Evolutionary conservation across 2,888 invertebrate genomes (phyloP), one percentile per base, ranked within the genome.

Genomic region (Odontocerum albicorne): DNA sequence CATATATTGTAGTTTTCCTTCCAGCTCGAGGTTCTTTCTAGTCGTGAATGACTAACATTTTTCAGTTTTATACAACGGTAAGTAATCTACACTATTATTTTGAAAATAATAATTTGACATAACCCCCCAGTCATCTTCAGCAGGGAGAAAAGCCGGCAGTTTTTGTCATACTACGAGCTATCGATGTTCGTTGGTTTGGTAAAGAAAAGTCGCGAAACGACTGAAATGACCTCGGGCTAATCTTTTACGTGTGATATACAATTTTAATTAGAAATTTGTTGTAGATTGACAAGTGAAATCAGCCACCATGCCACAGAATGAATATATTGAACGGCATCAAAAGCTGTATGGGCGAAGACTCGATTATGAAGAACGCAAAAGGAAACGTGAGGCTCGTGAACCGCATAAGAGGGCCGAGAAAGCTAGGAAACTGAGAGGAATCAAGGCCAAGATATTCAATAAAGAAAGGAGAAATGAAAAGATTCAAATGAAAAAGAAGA

Each of bases 401-500:
- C 95, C 94, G 1, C 96, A 98, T 71, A 91, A 92, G 67, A 81
- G 90, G 39, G 88, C 99, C 0, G 87, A 92, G 65, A 91, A 92
- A 67, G 97, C 99, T 0, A 88, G 88, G 64, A 94, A 89, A 68
- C 78, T 99, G 38, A 84, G 97, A 55, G 98, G 98, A 61, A 85
- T 98, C 65, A 98, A 96, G 71, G 99, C 99, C 0, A 99, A 99
- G 75, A 80, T 99, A 53, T 97, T 90, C 74, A 96, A 98, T 72
- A 97, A 96, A 70, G 86, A 97, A 71, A 85, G 99, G 4, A 88
- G 96, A 67, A 90, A 94, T 80, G 99, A 99, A 71, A 99, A 99
- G 80, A 92, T 99, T 62, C 96, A 97, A 72, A 96, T 98, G 89
- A 96, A 97, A 74, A 98, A 96, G 81, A 96, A 96, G 68, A 92